These are phyloP conservation scores for Myripristis jacobus DNA, from an alignment of 2,797 vertebrate genomes.

Conservation along the genomic window DNA sequence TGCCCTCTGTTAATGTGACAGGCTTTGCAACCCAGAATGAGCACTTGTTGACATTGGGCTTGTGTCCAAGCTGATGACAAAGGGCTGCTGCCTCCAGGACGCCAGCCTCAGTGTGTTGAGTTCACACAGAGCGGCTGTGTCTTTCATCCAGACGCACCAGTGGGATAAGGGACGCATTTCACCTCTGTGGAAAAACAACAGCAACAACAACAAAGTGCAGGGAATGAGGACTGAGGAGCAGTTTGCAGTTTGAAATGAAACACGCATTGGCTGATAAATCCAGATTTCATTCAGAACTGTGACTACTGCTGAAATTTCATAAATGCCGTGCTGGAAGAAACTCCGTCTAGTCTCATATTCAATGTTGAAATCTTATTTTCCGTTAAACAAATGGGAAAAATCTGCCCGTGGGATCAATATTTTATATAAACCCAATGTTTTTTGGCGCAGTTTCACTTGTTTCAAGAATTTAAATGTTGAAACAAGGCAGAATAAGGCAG, in stretches of 20 bases:
- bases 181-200: constrained; percentile 37
- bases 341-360: no score
- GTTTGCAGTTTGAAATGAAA: background rate
- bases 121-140: constrained; percentile 71
- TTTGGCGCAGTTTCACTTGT: no score
- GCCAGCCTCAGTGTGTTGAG: constrained; percentile 67
- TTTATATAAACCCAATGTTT: no score
- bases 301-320: background rate
- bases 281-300: background rate
- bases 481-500: no score
- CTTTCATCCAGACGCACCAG: constrained; percentile 72
- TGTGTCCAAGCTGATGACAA: constrained; percentile 86
- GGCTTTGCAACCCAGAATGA: constrained; percentile 70
- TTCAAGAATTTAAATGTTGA: no score
- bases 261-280: background rate
- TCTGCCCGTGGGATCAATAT: no score
- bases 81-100: constrained; percentile 85
- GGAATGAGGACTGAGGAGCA: background rate
- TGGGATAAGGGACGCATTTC: constrained; percentile 53
- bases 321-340: no score
- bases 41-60: constrained; percentile 83
- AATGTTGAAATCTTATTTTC: no score
- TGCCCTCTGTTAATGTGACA: constrained; percentile 86
- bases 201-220: constrained; percentile 15
- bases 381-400: no score